Evolutionary conservation across 2,888 invertebrate species (phyloP), one percentile per base, ranked within the genome.

Genomic region (Erebia palarica): DNA sequence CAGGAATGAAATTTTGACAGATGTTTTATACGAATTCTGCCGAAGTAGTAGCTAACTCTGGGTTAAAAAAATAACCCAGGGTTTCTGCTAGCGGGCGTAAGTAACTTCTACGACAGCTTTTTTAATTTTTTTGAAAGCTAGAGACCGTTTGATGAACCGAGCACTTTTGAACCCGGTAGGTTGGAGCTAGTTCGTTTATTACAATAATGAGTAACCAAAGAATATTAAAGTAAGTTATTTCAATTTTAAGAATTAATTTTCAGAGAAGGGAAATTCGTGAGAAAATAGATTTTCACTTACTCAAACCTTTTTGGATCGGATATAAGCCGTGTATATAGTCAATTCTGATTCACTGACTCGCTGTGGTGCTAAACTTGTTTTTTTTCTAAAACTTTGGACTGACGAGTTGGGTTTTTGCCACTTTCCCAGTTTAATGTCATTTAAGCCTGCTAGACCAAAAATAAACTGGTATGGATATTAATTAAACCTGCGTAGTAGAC

Each of bases 381-480:
- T 63, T 63, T 63, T 49, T 61, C 47, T 63, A 21, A 18, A 49
- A 14, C 18, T 47, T 63, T 16, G 18, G 61, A 11, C 16, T 42
- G 63, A 63, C 21, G 49, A 49, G 61, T 49, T 63, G 63, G 49
- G 10, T 63, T 61, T 63, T 63, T 63, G 61, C 49, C 63, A 49
- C 18, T 21, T 21, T 49, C 18, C 63, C 63, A 63, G 63, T 49
- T 63, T 21, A 63, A 49, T 49, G 47, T 47, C 63, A 21, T 49
- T 63, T 63, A n/a, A 47, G 63, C 13, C 21, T 21, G 63, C 10
- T 16, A 44, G 16, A 14, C 63, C 11, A 53, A 53, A 53, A 13
- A 36, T 36, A 49, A 47, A 21, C 18, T 61, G 3, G 13, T 18
- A 44, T 47, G 47, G 7, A 61, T 61, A 16, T 1, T 16, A 10